Conservation (phyloP, 2,797 vertebrate species). For the Poliocrania exsul region DNA sequence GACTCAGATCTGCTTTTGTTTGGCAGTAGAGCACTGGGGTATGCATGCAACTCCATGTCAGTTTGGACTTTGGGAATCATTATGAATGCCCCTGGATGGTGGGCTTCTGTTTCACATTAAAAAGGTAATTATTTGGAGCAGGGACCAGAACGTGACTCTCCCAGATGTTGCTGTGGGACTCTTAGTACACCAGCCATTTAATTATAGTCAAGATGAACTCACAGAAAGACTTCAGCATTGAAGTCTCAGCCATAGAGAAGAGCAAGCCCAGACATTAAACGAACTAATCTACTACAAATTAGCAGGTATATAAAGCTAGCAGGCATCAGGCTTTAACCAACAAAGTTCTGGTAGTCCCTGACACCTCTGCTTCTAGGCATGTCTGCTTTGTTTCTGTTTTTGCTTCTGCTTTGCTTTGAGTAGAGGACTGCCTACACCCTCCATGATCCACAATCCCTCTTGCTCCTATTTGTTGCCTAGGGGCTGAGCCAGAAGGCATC, state of each 20-base stretch:
- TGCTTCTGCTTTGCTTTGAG: background rate
- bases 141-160: background rate
- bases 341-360: background rate
- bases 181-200: background rate
- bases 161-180: background rate
- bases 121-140: background rate
- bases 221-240: background rate
- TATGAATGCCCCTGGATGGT: background rate
- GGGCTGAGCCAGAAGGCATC: background rate
- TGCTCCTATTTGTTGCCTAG: background rate
- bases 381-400: background rate
- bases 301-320: background rate
- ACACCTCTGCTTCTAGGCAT: constrained; percentile 3
- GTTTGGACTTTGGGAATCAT: background rate
- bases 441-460: background rate
- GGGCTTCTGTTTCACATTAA: background rate
- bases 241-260: background rate
- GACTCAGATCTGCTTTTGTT: background rate
- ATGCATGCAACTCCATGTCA: background rate
- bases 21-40: background rate
- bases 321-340: background rate
- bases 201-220: background rate
- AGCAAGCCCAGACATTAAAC: background rate
- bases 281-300: background rate
- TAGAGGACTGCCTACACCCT: background rate